These are phyloP conservation scores for Xiphias gladius DNA, from an alignment of 2,113 vertebrate species.

Conservation along the genomic window DNA sequence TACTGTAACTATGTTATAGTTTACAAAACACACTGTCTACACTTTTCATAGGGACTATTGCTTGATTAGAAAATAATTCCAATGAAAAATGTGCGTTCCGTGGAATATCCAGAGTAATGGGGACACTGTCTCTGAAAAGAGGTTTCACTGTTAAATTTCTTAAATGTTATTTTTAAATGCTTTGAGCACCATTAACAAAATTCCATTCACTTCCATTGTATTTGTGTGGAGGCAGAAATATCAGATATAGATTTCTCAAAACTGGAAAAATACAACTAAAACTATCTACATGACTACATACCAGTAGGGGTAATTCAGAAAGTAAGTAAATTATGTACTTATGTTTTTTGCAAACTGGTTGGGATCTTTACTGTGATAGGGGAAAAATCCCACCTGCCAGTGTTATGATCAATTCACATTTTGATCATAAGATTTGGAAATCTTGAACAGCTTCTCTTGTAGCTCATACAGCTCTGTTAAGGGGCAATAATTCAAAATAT, in stretches of 20 bases:
- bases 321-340: neutral
- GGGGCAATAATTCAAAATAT: neutral
- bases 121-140: too few species aligned
- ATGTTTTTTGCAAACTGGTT: neutral
- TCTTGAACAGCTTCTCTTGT: too few species aligned
- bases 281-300: neutral
- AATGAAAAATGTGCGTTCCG: neutral
- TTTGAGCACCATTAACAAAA: too few species aligned
- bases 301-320: neutral
- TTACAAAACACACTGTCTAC: neutral
- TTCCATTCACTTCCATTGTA: too few species aligned
- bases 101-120: neutral
- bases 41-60: neutral
- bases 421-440: too few species aligned
- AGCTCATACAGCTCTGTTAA: neutral
- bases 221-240: neutral
- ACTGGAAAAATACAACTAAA: neutral
- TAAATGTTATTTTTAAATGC: too few species aligned
- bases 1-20: neutral
- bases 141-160: too few species aligned
- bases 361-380: neutral
- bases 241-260: too few species aligned
- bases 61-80: neutral
- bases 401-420: too few species aligned
- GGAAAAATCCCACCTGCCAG: neutral